These are phyloP conservation scores for Salminus brasiliensis DNA, from an alignment of 2,113 vertebrate genomes.

Conservation along the genomic window DNA sequence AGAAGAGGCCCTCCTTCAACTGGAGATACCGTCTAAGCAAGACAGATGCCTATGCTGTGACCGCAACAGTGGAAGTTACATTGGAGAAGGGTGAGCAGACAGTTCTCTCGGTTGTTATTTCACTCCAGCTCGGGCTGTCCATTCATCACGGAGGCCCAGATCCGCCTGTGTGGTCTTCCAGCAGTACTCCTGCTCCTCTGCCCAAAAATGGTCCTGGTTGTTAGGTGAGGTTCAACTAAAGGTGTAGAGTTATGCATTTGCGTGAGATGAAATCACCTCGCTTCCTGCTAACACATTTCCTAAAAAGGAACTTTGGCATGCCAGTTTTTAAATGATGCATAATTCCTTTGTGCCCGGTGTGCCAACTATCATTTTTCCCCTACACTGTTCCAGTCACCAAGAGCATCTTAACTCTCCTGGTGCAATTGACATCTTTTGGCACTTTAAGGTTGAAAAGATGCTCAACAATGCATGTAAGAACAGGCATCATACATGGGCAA, in stretches of 20 bases:
- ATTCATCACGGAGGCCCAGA: constrained; percentile 34
- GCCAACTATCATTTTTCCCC: background rate
- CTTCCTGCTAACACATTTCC: constrained; percentile 36
- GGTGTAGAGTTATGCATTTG: constrained; percentile 30
- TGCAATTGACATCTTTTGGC: background rate
- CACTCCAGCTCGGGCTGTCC: constrained; percentile 28
- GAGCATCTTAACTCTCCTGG: background rate
- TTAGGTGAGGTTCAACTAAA: constrained; percentile 26
- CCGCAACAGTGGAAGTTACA: background rate
- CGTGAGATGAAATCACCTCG: constrained; percentile 8
- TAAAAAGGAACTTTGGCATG: background rate
- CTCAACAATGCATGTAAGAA: no score
- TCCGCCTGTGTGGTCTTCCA: constrained; percentile 22
- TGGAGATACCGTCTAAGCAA: background rate
- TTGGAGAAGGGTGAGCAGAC: background rate
- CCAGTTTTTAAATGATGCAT: background rate
- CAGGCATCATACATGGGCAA: no score
- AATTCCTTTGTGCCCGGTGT: background rate
- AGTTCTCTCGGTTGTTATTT: background rate
- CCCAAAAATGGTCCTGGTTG: background rate
- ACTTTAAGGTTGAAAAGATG: background rate
- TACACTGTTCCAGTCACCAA: background rate
- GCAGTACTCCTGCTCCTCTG: constrained; percentile 1
- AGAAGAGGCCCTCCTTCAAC: background rate
- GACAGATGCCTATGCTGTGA: background rate